Evolutionary conservation across 1,140 invertebrate species (phyloP), one percentile per base, ranked within the genome.

Genomic region (Conus betulinus): DNA sequence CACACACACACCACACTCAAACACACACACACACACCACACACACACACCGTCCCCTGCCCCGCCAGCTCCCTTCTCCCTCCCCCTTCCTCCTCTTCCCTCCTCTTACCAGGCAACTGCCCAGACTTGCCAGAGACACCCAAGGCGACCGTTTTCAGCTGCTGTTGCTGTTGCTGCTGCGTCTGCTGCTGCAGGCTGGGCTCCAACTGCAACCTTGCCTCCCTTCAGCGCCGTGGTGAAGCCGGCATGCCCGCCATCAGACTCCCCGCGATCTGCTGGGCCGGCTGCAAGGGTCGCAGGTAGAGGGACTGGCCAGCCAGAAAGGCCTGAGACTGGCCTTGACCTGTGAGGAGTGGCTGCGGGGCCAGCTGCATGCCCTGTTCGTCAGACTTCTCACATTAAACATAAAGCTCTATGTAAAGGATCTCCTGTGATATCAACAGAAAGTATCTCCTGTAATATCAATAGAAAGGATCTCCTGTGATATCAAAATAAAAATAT

Each of bases 281-380:
- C 88, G 90, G 81, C 60, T 87, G 78, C 8, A 92, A 88, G 82
- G n/a, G 87, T 71, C 93, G 90, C 63, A 94, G 93, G 87, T 93
- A 95, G 23, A 94, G 84, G 10, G 91, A 90, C 82, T 92, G 91
- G 90, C 94, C 89, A n/a, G 91, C 82, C 85, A 92, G 87, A 90
- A 94, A 92, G 85, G 94, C 89, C 67, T 90, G 93, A 63, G 93
- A 91, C 86, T 94, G 93, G 52, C 91, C 90, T 71, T 92, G 91
- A 17, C 91, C 91, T 23, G 88, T 91, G 74, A 94, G 86, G 5
- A 93, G 85, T 39, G 89, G 90, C 51, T 91, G 92, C 53, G 93
- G 87, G 57, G 91, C 91, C 85, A 92, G 90, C 88, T 92, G 93
- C 60, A 93, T 91, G 53, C 91, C 91, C 63, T 90, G 88, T 39